phyloP scores from a whole-genome alignment of 2,113 vertebrate genomes.

The Phrynosoma blainvillii region DNA sequence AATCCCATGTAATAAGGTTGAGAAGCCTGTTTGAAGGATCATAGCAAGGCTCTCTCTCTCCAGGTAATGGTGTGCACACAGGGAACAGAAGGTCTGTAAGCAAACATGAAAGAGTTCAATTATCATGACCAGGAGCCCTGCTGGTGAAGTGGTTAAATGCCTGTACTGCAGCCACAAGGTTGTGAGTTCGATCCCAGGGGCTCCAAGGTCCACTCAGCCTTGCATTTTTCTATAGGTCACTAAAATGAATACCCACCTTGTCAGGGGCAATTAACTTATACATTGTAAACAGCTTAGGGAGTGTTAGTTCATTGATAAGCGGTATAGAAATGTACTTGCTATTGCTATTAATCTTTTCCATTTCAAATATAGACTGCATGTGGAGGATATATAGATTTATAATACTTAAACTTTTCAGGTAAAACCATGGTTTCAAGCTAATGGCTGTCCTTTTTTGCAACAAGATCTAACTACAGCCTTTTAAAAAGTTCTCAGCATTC shows the following conservation, averaged over 20 bases:
- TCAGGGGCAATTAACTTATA: too few relatives aligned
- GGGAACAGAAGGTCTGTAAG: conserved; percentile 86
- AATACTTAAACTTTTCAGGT: background rate
- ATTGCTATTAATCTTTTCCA: background rate
- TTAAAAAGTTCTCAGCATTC: background rate
- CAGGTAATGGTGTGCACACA: conserved; percentile 86
- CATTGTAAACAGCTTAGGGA: too few relatives aligned
- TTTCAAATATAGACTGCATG: background rate
- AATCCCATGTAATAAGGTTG: conserved; percentile 88
- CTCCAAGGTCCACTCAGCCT: too few relatives aligned
- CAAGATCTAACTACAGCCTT: background rate
- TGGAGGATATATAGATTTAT: background rate
- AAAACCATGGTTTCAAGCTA: background rate
- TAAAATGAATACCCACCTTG: too few relatives aligned
- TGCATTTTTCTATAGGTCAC: too few relatives aligned
- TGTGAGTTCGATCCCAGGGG: too few relatives aligned
- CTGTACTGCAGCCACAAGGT: too few relatives aligned
- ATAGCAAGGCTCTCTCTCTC: conserved; percentile 85
- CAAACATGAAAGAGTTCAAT: background rate
- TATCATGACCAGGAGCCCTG: background rate
- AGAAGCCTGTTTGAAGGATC: conserved; percentile 83
- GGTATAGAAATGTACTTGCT: too few relatives aligned
- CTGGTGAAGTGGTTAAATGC: too few relatives aligned
- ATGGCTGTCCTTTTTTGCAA: background rate
- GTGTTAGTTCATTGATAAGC: too few relatives aligned